Conservation (phyloP, 2,888 invertebrate species). For the Esperia sulphurella region DNA sequence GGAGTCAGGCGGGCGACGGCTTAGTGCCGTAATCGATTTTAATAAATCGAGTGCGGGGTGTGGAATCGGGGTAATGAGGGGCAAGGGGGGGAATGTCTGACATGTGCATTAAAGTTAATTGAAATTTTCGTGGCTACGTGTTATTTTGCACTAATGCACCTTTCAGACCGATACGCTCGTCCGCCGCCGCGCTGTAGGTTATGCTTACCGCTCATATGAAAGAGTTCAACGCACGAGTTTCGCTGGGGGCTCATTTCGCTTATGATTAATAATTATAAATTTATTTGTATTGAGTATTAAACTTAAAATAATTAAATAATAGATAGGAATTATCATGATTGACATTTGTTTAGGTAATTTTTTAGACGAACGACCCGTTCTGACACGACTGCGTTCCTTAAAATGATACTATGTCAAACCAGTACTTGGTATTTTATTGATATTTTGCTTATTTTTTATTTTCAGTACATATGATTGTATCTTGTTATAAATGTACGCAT, state of each 20-base stretch:
- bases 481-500: too few species aligned
- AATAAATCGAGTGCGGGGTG: constrained; percentile 48
- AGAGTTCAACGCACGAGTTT: constrained; percentile 35
- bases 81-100: constrained; percentile 26
- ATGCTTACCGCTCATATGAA: constrained; percentile 20
- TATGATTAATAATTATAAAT: too few species aligned
- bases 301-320: too few species aligned
- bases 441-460: too few species aligned
- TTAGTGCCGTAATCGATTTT: constrained; percentile 53
- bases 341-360: too few species aligned
- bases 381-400: too few species aligned
- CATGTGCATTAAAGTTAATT: constrained; percentile 70
- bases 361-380: too few species aligned
- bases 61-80: constrained; percentile 15
- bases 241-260: not conserved
- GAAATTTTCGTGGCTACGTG: constrained; percentile 68
- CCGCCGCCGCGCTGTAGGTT: constrained; percentile 25
- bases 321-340: too few species aligned
- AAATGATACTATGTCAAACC: too few species aligned
- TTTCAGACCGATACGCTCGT: constrained; percentile 47
- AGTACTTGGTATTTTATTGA: too few species aligned
- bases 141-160: constrained; percentile 69
- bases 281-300: too few species aligned
- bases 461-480: too few species aligned
- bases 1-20: constrained; percentile 47